Conservation (phyloP, 1,140 invertebrate species). For the Trachymyrmex septentrionalis region DNA sequence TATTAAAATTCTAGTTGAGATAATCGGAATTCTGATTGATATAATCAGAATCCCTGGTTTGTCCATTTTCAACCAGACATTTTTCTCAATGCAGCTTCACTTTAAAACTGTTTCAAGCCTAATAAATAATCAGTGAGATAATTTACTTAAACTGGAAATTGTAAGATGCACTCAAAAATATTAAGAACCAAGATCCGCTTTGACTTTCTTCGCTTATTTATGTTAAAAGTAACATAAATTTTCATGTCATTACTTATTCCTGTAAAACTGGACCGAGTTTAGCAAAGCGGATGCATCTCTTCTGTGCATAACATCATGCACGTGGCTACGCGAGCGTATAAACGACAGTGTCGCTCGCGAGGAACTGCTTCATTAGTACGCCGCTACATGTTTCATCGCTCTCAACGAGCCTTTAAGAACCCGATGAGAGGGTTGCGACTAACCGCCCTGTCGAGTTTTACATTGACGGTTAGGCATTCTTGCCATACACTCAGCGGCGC, state of each 20-base stretch:
- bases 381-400: constrained; percentile 46
- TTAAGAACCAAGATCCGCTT: too few relatives aligned
- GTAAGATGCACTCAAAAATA: too few relatives aligned
- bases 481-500: not conserved
- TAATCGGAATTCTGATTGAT: too few relatives aligned
- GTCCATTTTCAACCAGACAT: too few relatives aligned
- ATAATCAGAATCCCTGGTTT: too few relatives aligned
- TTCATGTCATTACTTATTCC: not conserved
- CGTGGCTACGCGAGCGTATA: constrained; percentile 15
- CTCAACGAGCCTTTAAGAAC: constrained; percentile 46
- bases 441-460: constrained; percentile 31
- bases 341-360: constrained; percentile 35
- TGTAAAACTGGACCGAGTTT: not conserved
- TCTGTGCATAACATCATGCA: not conserved
- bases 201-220: too few relatives aligned
- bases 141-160: too few relatives aligned
- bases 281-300: constrained; percentile 15
- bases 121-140: too few relatives aligned
- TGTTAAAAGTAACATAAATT: constrained; percentile 10
- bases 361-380: constrained; percentile 58
- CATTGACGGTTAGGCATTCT: not conserved
- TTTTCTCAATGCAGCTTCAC: too few relatives aligned
- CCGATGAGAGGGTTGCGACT: constrained; percentile 38
- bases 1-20: too few relatives aligned
- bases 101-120: too few relatives aligned